These are phyloP conservation scores for Sclerurus mexicanus DNA, from an alignment of 2,113 vertebrate genomes.

Conservation along the genomic window DNA sequence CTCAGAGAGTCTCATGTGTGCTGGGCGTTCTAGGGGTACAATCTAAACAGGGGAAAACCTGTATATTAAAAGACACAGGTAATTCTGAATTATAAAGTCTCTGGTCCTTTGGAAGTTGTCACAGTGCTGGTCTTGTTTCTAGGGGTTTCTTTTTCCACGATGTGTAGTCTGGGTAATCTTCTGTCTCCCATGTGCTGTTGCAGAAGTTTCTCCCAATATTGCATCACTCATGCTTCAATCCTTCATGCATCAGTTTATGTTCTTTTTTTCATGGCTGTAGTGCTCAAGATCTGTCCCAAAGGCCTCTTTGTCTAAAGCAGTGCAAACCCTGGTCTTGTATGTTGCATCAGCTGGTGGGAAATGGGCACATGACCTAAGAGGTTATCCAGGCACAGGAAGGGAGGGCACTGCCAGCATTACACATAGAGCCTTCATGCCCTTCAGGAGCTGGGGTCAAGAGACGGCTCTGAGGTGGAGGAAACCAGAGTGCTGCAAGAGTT, in stretches of 20 bases:
- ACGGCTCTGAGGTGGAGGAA: background rate
- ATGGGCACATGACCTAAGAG: background rate
- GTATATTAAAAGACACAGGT: no score
- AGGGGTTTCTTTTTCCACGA: no score
- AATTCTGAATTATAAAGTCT: no score
- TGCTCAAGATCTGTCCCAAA: background rate
- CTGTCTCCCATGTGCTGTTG: no score
- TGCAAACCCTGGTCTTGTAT: background rate
- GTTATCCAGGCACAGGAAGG: background rate
- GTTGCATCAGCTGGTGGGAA: background rate
- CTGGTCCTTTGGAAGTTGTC: no score
- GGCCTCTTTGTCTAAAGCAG: background rate
- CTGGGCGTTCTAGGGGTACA: no score
- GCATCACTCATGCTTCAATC: background rate
- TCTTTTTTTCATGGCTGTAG: background rate
- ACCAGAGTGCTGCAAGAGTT: fast-evolving
- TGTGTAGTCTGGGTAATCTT: no score
- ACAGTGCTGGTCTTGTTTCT: no score
- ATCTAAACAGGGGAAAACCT: no score
- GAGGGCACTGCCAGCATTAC: background rate
- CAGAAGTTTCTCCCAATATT: no score
- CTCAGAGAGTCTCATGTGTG: no score
- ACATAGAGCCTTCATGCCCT: background rate
- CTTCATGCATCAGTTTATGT: background rate
- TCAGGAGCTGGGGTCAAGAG: background rate